A percentile compares a stretch with the other conserved stretches of the same genome.
Evolutionary conservation across 1,140 invertebrate species (phyloP).

Genomic region (Prorops nasuta): DNA sequence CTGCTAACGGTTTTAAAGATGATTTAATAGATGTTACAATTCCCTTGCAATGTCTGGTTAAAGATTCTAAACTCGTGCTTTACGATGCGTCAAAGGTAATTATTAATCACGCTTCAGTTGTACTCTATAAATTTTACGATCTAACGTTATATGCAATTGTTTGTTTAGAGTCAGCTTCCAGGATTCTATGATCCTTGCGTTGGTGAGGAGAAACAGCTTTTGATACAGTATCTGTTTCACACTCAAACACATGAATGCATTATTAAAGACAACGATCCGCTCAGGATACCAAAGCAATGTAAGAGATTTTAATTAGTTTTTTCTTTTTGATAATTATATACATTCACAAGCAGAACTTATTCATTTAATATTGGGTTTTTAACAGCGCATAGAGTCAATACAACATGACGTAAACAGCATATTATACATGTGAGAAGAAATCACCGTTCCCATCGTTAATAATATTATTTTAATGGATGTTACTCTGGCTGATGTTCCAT

Average conservation of each 20-base stretch:
- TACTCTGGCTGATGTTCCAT: too few relatives aligned
- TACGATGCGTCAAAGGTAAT: conserved; percentile 84
- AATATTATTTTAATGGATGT: too few relatives aligned
- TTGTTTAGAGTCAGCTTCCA: conserved; percentile 82
- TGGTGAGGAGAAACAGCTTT: conserved; percentile 87
- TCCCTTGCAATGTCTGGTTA: conserved; percentile 90
- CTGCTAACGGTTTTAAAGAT: conserved; percentile 36
- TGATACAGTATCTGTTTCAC: conserved; percentile 84
- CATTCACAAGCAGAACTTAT: neutral
- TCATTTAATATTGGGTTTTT: conserved; percentile 18
- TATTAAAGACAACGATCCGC: conserved; percentile 74
- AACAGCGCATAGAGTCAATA: conserved; percentile 57
- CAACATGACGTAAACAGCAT: conserved; percentile 48
- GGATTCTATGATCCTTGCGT: conserved; percentile 97
- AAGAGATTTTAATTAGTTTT: conserved; percentile 31
- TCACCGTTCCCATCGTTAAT: conserved; percentile 5
- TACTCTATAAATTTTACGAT: too few relatives aligned
- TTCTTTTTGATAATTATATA: neutral
- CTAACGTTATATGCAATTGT: conserved; percentile 1
- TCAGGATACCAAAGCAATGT: conserved; percentile 75
- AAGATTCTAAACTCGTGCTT: conserved; percentile 83
- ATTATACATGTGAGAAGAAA: conserved; percentile 15
- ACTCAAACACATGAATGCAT: conserved; percentile 75
- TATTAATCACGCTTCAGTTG: too few relatives aligned
- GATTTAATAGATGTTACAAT: conserved; percentile 90